Conservation (phyloP, 2,888 invertebrate species). For the Melieria omissa region DNA sequence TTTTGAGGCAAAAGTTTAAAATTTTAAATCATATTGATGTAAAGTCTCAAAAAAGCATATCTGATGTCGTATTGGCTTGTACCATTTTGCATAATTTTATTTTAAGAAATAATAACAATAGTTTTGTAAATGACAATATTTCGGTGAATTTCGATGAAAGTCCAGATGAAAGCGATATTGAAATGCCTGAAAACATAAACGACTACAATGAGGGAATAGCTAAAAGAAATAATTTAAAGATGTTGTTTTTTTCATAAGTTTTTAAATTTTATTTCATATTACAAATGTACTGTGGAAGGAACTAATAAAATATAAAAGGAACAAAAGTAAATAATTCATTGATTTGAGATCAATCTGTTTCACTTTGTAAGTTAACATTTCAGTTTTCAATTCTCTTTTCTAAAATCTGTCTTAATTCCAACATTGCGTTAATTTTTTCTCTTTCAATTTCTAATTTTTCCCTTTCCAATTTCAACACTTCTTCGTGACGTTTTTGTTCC, state of each 20-base stretch:
- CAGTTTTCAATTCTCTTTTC: constrained; percentile 9
- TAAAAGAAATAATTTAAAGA: not conserved
- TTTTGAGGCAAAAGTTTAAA: constrained; percentile 17
- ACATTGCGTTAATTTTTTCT: constrained; percentile 22
- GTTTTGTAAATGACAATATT: too few relatives aligned
- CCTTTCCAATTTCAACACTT: constrained; percentile 11
- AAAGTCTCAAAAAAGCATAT: not conserved
- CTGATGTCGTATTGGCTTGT: constrained; percentile 3
- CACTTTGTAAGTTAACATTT: not conserved
- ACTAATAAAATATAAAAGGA: too few relatives aligned
- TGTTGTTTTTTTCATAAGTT: constrained; percentile 2
- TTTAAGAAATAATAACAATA: too few relatives aligned
- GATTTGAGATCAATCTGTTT: not conserved
- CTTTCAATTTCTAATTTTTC: constrained; percentile 9
- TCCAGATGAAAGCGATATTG: too few relatives aligned
- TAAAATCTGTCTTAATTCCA: constrained; percentile 16
- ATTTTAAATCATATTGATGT: constrained; percentile 17
- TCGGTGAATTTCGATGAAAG: too few relatives aligned
- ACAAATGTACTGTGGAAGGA: too few relatives aligned
- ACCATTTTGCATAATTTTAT: not conserved
- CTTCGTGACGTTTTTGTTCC: constrained; percentile 13
- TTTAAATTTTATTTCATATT: not conserved
- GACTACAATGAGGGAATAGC: too few relatives aligned
- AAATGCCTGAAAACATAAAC: too few relatives aligned
- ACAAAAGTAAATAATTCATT: too few relatives aligned